Base-by-base conservation (phyloP, 1,140 invertebrate genomes). In the Eumaeus atala region DNA sequence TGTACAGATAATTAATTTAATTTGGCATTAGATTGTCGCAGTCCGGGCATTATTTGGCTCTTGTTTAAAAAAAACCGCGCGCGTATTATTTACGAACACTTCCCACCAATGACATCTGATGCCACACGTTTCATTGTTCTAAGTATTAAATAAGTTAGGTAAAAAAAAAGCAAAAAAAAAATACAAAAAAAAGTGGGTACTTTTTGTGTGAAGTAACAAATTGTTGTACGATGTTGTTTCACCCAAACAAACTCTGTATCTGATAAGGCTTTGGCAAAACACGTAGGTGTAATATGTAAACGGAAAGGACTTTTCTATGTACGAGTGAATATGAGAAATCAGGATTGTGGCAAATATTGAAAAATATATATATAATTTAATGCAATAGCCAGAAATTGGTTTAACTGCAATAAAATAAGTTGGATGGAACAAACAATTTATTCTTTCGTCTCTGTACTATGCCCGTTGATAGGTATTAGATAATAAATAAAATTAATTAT, bases 401-500 rank as follows among this genome's bases (percentile, higher is more conserved):
- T 53, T 59, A 61, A 73, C 73, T 65, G 67, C 68, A 74, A 73
- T 73, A 72, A 74, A 49, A 61, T 58, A 47, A 53, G 51, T 44
- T 42, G 63, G 72, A 67, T 56, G 61, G 57, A 62, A 66, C 64
- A 64, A 78, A 72, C 74, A 73, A 74, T 79, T 74, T 83, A 78
- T 83, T 82, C 74, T 83, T 81, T 75, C 76, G 77, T 73, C 72
- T 66, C 70, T 86, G 77, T 86, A 83, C 72, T 82, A 77, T 82
- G 79, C 77, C 77, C 74, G 73, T 79, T 75, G 66, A 82, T 82
- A 83, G 77, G 73, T 74, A 74, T 74, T 84, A 86, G 76, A 75
- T 86, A 84, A 83, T 82, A 84, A 82, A 82, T 82, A 84, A 84
- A 82, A 84, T 77, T 81, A 82, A 82, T 84, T 77, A 81, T 84